phyloP scores from a whole-genome alignment of 2,797 vertebrate genomes.

The Bradypodion ventrale region DNA sequence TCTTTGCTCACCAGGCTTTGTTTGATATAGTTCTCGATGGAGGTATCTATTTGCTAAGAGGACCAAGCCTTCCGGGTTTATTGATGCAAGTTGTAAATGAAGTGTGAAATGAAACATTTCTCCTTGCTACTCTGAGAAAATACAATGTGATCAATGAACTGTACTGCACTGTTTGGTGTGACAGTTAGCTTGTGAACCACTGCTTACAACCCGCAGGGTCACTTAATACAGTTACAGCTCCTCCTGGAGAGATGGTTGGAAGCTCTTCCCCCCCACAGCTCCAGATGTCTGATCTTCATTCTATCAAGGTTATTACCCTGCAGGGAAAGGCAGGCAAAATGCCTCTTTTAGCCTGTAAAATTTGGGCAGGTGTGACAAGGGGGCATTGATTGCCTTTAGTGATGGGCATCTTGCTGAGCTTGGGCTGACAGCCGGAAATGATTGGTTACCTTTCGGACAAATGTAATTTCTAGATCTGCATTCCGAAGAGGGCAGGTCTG shows the following conservation, averaged over 20 bases:
- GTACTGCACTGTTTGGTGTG: neutral
- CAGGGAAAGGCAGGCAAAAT: neutral
- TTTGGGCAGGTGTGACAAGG: neutral
- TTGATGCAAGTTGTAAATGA: constrained; percentile 20
- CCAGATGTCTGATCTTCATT: neutral
- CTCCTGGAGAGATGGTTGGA: neutral
- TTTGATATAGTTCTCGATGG: neutral
- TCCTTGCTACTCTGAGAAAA: constrained; percentile 20
- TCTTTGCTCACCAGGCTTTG: rapidly evolving
- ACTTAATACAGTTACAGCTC: neutral
- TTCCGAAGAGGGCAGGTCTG: neutral
- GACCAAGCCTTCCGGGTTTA: neutral
- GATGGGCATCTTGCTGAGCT: neutral
- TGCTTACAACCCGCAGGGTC: neutral
- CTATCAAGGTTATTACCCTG: neutral
- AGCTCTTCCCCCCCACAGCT: neutral
- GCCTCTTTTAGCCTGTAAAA: neutral
- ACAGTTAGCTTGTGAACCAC: neutral
- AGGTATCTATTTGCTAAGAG: neutral
- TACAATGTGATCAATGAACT: neutral
- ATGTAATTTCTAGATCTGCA: neutral
- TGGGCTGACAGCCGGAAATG: neutral
- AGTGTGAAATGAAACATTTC: neutral
- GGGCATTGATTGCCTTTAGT: neutral
- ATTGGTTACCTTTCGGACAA: neutral